phyloP scores from a whole-genome alignment of 2,797 vertebrate genomes.

The Otolemur crassicaudatus region DNA sequence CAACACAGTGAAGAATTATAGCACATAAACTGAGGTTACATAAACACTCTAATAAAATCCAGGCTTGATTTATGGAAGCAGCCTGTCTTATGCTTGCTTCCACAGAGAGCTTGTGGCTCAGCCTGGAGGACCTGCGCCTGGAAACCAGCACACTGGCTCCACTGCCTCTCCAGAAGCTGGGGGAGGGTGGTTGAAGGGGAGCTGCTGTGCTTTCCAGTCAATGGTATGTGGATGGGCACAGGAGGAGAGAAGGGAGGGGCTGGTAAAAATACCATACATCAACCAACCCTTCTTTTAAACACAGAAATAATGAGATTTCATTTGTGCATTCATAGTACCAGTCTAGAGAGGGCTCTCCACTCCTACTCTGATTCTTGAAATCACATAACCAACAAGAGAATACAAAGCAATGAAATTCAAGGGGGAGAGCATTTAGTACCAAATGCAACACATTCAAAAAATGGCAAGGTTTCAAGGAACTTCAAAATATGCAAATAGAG shows the following conservation, averaged over 20 bases:
- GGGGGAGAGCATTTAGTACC: not conserved
- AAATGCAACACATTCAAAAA: not conserved
- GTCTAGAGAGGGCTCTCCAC: not conserved
- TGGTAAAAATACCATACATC: not conserved
- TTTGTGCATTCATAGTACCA: not conserved
- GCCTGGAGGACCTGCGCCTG: constrained; percentile 5
- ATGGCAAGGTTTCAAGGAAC: not conserved
- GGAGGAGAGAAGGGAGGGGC: accelerated
- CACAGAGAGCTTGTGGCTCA: constrained; percentile 49
- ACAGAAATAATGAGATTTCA: not conserved
- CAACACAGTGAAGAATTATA: constrained; percentile 85
- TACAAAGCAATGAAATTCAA: not conserved
- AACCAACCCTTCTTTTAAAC: not conserved
- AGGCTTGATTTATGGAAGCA: constrained; percentile 81
- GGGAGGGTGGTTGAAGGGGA: not conserved
- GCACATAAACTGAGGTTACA: constrained; percentile 86
- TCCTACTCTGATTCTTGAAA: not conserved
- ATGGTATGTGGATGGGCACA: not conserved
- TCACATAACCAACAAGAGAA: not conserved
- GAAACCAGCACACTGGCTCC: constrained; percentile 44
- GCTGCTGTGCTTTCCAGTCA: not conserved
- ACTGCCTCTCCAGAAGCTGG: not conserved
- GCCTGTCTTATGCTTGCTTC: constrained; percentile 62
- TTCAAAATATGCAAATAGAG: not conserved
- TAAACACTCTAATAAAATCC: constrained; percentile 86